Base-by-base conservation (phyloP, 2,113 vertebrate genomes). In the Hypomesus transpacificus region DNA sequence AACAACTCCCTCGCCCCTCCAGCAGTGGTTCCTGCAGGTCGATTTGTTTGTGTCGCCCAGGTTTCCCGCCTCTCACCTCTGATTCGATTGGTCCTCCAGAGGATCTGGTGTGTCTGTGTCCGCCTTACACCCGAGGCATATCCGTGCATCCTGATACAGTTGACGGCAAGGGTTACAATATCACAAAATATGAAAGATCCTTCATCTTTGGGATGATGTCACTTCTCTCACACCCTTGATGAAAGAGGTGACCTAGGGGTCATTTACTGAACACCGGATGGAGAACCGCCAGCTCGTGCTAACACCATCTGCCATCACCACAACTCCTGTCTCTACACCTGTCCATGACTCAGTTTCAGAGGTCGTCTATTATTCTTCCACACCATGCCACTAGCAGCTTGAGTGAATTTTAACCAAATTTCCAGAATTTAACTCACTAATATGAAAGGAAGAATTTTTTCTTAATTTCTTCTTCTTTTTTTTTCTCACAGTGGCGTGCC, bases 1-100 rank as follows among this genome's bases (percentile, higher is more conserved):
- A 84, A 80, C 57, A 20, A 16, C 73, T 68, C 56, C 74, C 75
- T 83, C 68, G 74, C 75, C 85, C 64, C 71, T 57, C 68, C 68
- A 74, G 52, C 58, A 62, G 46, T 75, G 78, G 63, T 68, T 84
- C 66, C 69, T 76, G 46, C 75, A 62, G 74, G 82, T 71, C 75
- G 51, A 80, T 84, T 72, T 76, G 78, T 82, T 80, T 77, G 67
- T 82, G 64, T 68, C 75, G 46, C 26, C 62, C 24, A 34, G 67
- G 9, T 14, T 39, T 52, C 66, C 72, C 18, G 1, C 69, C 63
- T 72, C 22, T 39, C 26, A 39, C 28, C 61, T 26, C 22, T 61
- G 16, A 16, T 17, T 16, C 61, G 11, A 18, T 63, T 8, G 16
- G 9, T 63, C 28, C 17, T 14, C 26, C 9, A 9, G 39, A 46